Conservation (phyloP, 1,140 invertebrate genomes). For the Mizuhopecten yessoensis region DNA sequence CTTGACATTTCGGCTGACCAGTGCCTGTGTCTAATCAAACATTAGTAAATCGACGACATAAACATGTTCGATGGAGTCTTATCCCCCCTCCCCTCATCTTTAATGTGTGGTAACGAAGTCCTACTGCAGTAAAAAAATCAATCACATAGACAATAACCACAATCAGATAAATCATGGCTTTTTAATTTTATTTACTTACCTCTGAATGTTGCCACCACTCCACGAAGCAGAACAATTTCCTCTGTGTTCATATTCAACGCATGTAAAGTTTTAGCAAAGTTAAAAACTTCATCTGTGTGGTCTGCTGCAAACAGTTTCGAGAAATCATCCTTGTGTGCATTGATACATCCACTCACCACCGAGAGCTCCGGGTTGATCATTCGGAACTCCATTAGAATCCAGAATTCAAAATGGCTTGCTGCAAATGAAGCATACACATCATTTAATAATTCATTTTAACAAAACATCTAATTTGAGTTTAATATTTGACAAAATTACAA, state of each 20-base stretch:
- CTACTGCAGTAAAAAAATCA: too few relatives aligned
- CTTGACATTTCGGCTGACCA: too few relatives aligned
- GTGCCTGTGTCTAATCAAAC: too few relatives aligned
- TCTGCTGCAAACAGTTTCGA: constrained; percentile 58
- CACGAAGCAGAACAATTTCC: constrained; percentile 65
- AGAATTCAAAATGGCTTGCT: constrained; percentile 70
- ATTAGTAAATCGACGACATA: too few relatives aligned
- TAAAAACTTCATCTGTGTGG: constrained; percentile 60
- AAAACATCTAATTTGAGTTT: too few relatives aligned
- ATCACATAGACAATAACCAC: too few relatives aligned
- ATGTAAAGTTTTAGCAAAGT: constrained; percentile 54
- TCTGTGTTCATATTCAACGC: constrained; percentile 61
- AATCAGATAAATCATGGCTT: too few relatives aligned
- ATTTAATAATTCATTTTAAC: background rate
- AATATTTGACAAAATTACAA: too few relatives aligned
- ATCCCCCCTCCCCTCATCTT: too few relatives aligned
- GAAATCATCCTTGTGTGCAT: constrained; percentile 65
- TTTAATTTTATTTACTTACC: constrained; percentile 63
- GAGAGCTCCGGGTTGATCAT: constrained; percentile 60
- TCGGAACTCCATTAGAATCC: constrained; percentile 63
- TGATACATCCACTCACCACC: constrained; percentile 61
- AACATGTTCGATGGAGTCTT: too few relatives aligned
- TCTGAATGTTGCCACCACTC: constrained; percentile 62
- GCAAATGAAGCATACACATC: constrained; percentile 36
- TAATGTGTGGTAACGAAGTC: too few relatives aligned